Conservation (phyloP, 2,113 vertebrate genomes). For the Sylvietta virens region DNA sequence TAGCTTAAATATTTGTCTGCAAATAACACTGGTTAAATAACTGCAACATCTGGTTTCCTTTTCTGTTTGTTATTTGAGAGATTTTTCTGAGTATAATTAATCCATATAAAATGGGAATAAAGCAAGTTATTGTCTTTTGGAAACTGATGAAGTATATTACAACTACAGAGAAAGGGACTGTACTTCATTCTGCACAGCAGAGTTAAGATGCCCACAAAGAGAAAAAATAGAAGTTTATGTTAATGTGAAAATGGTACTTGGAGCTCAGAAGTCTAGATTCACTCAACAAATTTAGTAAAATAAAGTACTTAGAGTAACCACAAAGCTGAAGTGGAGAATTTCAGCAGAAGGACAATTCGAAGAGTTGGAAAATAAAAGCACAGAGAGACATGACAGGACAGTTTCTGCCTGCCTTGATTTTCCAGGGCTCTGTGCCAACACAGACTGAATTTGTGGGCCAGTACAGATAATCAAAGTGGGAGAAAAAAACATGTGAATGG, state of each 20-base stretch:
- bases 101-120: conserved; percentile 41
- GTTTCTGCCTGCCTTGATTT: not conserved
- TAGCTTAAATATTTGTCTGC: conserved; percentile 34
- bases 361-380: not conserved
- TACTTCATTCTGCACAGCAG: not conserved
- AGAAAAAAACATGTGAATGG: not conserved
- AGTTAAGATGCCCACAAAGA: not conserved
- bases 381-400: not conserved
- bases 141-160: conserved; percentile 41
- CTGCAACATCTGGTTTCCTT: conserved; percentile 51
- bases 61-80: conserved; percentile 37
- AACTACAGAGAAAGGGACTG: conserved; percentile 10
- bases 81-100: conserved; percentile 48
- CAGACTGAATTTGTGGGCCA: not conserved
- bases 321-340: not conserved
- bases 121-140: conserved; percentile 51
- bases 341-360: not conserved
- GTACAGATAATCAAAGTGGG: not conserved
- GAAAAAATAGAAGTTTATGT: not conserved
- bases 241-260: not conserved
- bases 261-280: not conserved
- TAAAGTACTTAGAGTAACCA: not conserved
- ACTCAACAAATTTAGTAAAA: not conserved
- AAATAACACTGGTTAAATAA: conserved; percentile 48
- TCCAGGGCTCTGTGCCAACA: not conserved